phyloP scores from a whole-genome alignment of 2,113 vertebrate species.

The Myxocyprinus asiaticus region DNA sequence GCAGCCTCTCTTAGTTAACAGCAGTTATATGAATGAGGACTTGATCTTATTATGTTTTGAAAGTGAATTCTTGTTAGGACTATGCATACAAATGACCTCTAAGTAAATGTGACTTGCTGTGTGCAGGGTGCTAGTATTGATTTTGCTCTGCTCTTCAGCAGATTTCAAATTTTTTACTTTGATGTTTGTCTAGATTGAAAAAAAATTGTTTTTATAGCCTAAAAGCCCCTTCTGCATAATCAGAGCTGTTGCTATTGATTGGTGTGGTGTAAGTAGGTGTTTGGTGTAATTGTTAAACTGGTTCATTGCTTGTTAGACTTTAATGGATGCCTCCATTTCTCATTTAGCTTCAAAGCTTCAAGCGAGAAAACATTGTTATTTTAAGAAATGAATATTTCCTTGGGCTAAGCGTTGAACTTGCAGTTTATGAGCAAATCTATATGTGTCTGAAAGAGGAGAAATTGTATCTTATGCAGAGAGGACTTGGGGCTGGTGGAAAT shows the following conservation, averaged over 20 bases:
- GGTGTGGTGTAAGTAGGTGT: slow-evolving; percentile 7
- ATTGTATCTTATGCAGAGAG: not conserved
- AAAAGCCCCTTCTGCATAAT: not conserved
- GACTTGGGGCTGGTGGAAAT: not conserved
- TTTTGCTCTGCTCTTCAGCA: slow-evolving; percentile 14
- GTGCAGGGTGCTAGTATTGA: slow-evolving; percentile 4
- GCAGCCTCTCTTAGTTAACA: not conserved
- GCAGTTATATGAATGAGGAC: not conserved
- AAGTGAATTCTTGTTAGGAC: not conserved
- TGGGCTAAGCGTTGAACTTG: not conserved
- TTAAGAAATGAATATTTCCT: not conserved
- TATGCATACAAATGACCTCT: slow-evolving; percentile 5
- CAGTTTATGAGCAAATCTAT: not conserved
- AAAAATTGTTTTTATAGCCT: not conserved
- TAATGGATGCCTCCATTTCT: slow-evolving; percentile 3
- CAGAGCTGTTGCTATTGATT: slow-evolving; percentile 15
- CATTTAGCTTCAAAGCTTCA: slow-evolving; percentile 12
- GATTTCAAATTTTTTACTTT: not conserved
- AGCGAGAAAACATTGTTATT: slow-evolving; percentile 14
- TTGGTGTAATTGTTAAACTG: slow-evolving; percentile 34
- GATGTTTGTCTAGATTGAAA: slow-evolving; percentile 27
- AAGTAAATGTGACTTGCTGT: slow-evolving; percentile 3
- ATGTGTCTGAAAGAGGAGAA: not conserved
- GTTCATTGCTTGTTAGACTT: slow-evolving; percentile 6
- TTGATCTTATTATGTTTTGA: slow-evolving; percentile 13